phyloP scores from a whole-genome alignment of 2,888 invertebrate species.

The Drosophila barbarae region DNA sequence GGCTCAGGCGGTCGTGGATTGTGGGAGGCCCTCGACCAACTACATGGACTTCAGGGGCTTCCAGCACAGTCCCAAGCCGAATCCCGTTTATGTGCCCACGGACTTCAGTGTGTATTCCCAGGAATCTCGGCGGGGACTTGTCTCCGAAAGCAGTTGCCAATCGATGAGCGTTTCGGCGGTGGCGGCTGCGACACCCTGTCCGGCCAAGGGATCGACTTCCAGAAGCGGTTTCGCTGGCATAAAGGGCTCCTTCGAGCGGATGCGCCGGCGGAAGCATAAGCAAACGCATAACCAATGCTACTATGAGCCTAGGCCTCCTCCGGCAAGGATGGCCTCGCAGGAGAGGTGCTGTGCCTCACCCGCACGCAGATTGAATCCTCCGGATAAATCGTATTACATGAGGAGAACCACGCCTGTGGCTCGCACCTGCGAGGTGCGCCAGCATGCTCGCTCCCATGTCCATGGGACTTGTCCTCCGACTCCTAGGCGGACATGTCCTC shows the following conservation, averaged over 20 bases:
- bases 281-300: background rate
- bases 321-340: no score
- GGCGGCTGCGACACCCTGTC: background rate
- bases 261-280: background rate
- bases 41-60: constrained; percentile 29
- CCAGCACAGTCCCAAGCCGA: constrained; percentile 3
- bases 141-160: background rate
- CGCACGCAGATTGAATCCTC: background rate
- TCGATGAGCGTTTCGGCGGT: no score
- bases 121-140: background rate
- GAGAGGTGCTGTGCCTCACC: background rate
- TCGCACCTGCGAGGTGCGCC: background rate
- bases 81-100: background rate
- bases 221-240: background rate
- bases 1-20: background rate
- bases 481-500: background rate
- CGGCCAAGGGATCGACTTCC: background rate
- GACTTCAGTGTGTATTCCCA: background rate
- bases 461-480: background rate
- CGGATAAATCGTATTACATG: background rate
- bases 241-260: background rate
- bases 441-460: background rate
- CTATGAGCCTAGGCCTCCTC: background rate
- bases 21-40: constrained; percentile 10
- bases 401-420: background rate